Base-by-base conservation (phyloP, 2,797 vertebrate species). In the Poeciliopsis infans region DNA sequence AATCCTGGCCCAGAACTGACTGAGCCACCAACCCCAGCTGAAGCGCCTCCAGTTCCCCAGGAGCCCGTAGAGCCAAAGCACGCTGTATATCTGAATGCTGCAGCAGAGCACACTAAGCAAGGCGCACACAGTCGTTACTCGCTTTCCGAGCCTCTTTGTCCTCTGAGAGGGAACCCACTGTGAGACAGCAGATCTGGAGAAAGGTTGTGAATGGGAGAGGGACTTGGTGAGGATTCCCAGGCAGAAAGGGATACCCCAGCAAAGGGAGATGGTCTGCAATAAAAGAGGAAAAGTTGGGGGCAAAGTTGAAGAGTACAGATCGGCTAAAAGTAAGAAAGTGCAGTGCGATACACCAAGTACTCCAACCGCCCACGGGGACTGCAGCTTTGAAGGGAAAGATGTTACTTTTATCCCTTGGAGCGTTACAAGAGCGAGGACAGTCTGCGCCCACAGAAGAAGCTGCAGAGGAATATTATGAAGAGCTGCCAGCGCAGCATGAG, bases 61-160 rank as follows among this genome's bases (percentile, higher is more conserved):
- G 16, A 96, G 79, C 0, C 95, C 96, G n/a, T 97, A 96, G 78
- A 97, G 91, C 97, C 97, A 98, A 74, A 97, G 93, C 0, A 96
- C 88, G 94, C 96, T 90, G 90, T 93, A 87, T 93, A 96, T 89
- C 84, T 98, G 97, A 72, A 97, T 88, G 76, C 95, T 93, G 16
- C 96, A 97, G 77, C 96, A 96, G 0, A 97, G 87, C 64, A 97
- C 78, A 31, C 96, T 97, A 1, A 96, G 79, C 16, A 93, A 88
- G 0, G 96, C 94, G 0, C 95, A 95, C 12, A 94, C 93, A 0
- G 96, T 91, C 68, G 95, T 91, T 36, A 97, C 91, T 59, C 93
- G 20, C 66, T 86, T 92, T 28, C 66, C 94, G 79, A 45, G 92
- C 79, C 77, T 92, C 75, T 89, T 93, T 4, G 86, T 88, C 39